phyloP scores from a whole-genome alignment of 2,113 vertebrate species.

The Esox niger region DNA sequence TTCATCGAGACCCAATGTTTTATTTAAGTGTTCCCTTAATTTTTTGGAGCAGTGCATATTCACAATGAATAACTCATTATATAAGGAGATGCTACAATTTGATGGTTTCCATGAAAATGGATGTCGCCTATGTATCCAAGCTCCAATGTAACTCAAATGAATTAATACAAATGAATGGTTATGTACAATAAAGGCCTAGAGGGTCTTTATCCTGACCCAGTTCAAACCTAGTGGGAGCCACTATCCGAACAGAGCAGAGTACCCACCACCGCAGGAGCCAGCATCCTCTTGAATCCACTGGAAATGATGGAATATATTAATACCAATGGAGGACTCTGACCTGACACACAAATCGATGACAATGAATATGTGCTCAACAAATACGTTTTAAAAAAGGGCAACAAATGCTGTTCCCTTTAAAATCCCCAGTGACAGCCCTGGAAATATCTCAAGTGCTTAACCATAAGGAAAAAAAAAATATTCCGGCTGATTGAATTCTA shows the following conservation, averaged over 20 bases:
- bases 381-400: slow-evolving; percentile 42
- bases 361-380: slow-evolving; percentile 57
- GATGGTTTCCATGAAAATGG: no score
- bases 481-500: slow-evolving; percentile 50
- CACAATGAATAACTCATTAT: no score
- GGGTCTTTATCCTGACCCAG: slow-evolving; percentile 54
- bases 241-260: slow-evolving; percentile 16
- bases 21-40: no score
- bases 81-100: no score
- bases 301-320: slow-evolving; percentile 66
- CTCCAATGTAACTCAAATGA: no score
- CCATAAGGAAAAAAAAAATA: slow-evolving; percentile 39
- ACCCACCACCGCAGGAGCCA: slow-evolving; percentile 36
- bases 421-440: slow-evolving; percentile 48
- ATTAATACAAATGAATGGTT: no score
- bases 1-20: no score
- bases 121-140: no score
- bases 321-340: slow-evolving; percentile 55
- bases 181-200: no score
- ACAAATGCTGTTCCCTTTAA: slow-evolving; percentile 40
- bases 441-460: slow-evolving; percentile 54
- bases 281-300: slow-evolving; percentile 38
- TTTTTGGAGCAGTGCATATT: no score
- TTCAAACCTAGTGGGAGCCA: slow-evolving; percentile 56
- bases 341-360: slow-evolving; percentile 63